A percentile compares a stretch with the other conserved stretches of the same genome.
Evolutionary conservation across 2,888 invertebrate genomes (phyloP).

Genomic region (Serripes groenlandicus): DNA sequence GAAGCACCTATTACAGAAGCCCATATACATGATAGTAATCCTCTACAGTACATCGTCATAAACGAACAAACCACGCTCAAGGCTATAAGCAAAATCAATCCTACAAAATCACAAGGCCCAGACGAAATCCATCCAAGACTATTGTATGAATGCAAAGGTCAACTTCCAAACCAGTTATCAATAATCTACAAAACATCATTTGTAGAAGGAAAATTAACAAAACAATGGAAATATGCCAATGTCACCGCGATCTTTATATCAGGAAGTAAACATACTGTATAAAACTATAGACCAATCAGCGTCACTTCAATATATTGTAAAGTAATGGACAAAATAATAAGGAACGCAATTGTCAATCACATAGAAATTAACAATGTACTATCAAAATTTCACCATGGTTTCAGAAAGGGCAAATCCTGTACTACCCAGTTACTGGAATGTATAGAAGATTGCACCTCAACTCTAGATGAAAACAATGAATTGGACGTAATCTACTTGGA

Average conservation of each 20-base stretch:
- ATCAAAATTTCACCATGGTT: slow-evolving; percentile 31
- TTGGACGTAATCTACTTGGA: slow-evolving; percentile 36
- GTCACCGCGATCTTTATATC: slow-evolving; percentile 25
- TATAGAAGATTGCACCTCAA: slow-evolving; percentile 30
- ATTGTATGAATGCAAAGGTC: not conserved
- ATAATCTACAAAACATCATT: slow-evolving; percentile 9
- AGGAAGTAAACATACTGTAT: not conserved
- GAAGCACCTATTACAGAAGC: not conserved
- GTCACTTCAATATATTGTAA: slow-evolving; percentile 35
- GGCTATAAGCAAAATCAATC: not conserved
- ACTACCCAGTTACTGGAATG: slow-evolving; percentile 18
- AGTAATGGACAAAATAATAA: slow-evolving; percentile 26
- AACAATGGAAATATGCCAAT: slow-evolving; percentile 36
- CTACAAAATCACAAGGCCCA: not conserved
- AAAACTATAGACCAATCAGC: slow-evolving; percentile 38
- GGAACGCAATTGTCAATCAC: slow-evolving; percentile 13
- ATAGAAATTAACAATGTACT: slow-evolving; percentile 28
- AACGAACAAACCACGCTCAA: not conserved
- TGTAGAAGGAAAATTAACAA: slow-evolving; percentile 15
- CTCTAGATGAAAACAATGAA: slow-evolving; percentile 15
- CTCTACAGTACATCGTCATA: not conserved
- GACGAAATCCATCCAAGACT: not conserved
- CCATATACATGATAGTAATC: not conserved
- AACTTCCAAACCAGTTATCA: not conserved
- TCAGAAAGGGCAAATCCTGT: slow-evolving; percentile 26